Evolutionary conservation across 2,113 vertebrate genomes (phyloP).

Genomic region (Oreochromis aureus): DNA sequence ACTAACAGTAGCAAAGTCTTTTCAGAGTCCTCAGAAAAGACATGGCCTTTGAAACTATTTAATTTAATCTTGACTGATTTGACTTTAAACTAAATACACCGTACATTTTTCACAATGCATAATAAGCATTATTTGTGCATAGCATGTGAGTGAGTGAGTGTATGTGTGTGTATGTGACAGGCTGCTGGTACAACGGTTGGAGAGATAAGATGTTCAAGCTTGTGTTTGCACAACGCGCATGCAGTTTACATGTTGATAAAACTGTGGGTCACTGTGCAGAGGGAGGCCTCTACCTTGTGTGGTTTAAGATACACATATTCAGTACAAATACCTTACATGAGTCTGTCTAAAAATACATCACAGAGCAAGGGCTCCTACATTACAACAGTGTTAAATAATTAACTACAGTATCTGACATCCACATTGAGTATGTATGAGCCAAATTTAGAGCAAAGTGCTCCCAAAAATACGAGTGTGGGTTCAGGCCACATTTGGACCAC

Average conservation of each 20-base stretch:
- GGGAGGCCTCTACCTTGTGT: not conserved
- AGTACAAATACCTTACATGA: not conserved
- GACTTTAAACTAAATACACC: not conserved
- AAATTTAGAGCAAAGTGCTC: not conserved
- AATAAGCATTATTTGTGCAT: not conserved
- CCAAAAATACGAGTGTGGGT: not conserved
- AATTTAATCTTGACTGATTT: not conserved
- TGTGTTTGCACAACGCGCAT: conserved; percentile 47
- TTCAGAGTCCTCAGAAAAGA: not conserved
- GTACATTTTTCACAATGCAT: conserved; percentile 2
- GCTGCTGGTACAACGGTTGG: conserved; percentile 50
- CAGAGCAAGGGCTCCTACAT: not conserved
- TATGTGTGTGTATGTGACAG: not conserved
- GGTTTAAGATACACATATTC: not conserved
- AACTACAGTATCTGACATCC: not conserved
- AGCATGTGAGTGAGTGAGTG: not conserved
- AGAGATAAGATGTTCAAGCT: conserved; percentile 65
- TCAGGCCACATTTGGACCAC: not conserved
- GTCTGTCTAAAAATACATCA: not conserved
- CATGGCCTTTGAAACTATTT: not conserved
- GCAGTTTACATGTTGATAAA: conserved; percentile 49
- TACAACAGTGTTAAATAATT: conserved; percentile 7
- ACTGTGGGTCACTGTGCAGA: conserved; percentile 21
- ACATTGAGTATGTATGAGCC: not conserved
- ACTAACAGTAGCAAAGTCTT: too few relatives aligned